Evolutionary conservation across 2,888 invertebrate species (phyloP), one percentile per base, ranked within the genome.

Genomic region (Drosophila neoperkinsi): DNA sequence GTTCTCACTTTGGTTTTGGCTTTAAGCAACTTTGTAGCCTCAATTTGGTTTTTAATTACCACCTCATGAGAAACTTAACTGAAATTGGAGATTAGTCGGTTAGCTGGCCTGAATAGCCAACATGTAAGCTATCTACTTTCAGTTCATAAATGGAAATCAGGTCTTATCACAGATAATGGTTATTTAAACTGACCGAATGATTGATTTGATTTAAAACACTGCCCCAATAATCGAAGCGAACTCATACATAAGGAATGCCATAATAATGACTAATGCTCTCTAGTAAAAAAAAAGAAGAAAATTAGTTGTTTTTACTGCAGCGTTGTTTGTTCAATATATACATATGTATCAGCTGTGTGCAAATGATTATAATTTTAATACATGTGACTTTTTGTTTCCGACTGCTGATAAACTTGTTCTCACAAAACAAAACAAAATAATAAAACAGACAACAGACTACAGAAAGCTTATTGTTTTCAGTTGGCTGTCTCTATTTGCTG

Each of bases 351-450:
- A 5, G n/a, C 28, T 34, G n/a, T 30, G 30, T 41, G 30, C 36
- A 43, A 46, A 16, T 7, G 21, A 1, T 25, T 25, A 36, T 34
- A 69, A 25, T 49, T 55, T 36, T 38, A 38, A 28, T 43, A 53
- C 11, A n/a, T 68, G 49, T 51, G 68, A 38, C 36, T 55, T 46
- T 28, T 21, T n/a, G n/a, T 56, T 25, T n/a, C 13, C 31, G 21
- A 53, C 55, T 41, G 58, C 56, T 58, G 58, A 56, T 62, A 77
- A 76, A 76, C 76, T 78, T 59, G 76, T 67, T 78, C 60, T 28
- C 62, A 61, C 38, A 58, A 43, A 57, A n/a, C 34, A 13, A 52
- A 52, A 52, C 43, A 56, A 59, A 38, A 56, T 30, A 25, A 25
- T 16, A 25, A 46, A 25, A 46, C 25, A 16, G 21, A 21, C 49